Evolutionary conservation across 2,113 vertebrate genomes (phyloP).

Genomic region (Rhinolophus sinicus): DNA sequence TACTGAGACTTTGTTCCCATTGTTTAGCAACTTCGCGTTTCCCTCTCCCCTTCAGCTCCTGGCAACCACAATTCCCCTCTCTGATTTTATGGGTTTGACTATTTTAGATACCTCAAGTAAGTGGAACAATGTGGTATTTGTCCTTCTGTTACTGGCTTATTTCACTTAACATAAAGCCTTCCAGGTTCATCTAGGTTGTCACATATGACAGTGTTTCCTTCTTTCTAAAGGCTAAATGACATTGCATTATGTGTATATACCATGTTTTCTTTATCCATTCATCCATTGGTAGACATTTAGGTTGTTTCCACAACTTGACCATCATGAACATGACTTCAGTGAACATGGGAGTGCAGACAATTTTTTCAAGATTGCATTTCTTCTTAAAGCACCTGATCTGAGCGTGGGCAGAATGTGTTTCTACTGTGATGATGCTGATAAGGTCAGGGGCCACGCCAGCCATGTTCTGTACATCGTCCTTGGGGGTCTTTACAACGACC

Average conservation of each 20-base stretch:
- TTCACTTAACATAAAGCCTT: neutral
- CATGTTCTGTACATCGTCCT: neutral
- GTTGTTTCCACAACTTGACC: neutral
- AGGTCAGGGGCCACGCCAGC: neutral
- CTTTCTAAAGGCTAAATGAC: neutral
- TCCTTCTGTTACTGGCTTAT: neutral
- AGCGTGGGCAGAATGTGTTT: neutral
- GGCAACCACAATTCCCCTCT: neutral
- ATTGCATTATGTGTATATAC: neutral
- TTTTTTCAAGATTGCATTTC: neutral
- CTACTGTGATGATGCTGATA: neutral
- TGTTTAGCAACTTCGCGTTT: neutral
- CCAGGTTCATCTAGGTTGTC: neutral
- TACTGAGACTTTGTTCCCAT: neutral
- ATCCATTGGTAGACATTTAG: neutral
- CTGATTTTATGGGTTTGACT: neutral
- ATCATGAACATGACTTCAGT: neutral
- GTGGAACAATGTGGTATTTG: neutral
- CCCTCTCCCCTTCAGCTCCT: neutral
- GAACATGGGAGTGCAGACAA: neutral
- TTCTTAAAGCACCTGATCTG: neutral
- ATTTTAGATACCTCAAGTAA: neutral
- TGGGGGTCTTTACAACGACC: neutral
- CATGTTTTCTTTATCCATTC: neutral
- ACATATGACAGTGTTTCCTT: neutral